These are phyloP conservation scores for Dallia pectoralis DNA, from an alignment of 2,797 vertebrate genomes.

Conservation along the genomic window DNA sequence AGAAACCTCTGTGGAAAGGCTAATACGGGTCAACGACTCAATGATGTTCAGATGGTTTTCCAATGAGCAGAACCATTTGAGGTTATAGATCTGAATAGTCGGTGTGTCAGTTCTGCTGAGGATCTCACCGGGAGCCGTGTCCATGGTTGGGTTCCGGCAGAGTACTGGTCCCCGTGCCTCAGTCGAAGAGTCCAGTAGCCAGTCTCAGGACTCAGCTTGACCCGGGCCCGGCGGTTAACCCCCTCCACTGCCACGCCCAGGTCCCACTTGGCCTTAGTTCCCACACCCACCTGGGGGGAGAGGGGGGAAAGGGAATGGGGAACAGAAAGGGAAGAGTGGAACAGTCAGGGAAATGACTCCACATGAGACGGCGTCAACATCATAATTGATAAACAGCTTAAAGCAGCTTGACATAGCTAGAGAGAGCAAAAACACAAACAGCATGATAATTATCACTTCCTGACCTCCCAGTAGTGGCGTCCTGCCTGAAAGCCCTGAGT, in stretches of 20 bases:
- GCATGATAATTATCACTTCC: slow-evolving; percentile 46
- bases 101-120: not conserved
- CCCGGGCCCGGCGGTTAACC: slow-evolving; percentile 68
- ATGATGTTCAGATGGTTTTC: not conserved
- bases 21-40: not conserved
- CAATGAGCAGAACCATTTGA: not conserved
- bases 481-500: slow-evolving; percentile 44
- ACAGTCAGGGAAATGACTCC: too few relatives aligned
- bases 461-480: slow-evolving; percentile 70
- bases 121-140: slow-evolving; percentile 40
- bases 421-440: not conserved
- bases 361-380: too few relatives aligned
- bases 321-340: too few relatives aligned
- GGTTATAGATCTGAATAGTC: not conserved
- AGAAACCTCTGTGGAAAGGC: not conserved
- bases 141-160: slow-evolving; percentile 79
- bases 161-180: slow-evolving; percentile 72
- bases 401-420: too few relatives aligned
- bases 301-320: not conserved
- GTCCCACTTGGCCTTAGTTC: slow-evolving; percentile 84
- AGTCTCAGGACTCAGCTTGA: slow-evolving; percentile 78
- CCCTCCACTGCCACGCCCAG: slow-evolving; percentile 78
- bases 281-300: slow-evolving; percentile 75
- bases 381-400: too few relatives aligned
- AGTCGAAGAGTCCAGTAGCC: slow-evolving; percentile 86